A percentile compares a stretch with the other conserved stretches of the same genome.
These are phyloP conservation scores for Rana temporaria DNA, from an alignment of 2,113 vertebrate genomes.

Conservation along the genomic window DNA sequence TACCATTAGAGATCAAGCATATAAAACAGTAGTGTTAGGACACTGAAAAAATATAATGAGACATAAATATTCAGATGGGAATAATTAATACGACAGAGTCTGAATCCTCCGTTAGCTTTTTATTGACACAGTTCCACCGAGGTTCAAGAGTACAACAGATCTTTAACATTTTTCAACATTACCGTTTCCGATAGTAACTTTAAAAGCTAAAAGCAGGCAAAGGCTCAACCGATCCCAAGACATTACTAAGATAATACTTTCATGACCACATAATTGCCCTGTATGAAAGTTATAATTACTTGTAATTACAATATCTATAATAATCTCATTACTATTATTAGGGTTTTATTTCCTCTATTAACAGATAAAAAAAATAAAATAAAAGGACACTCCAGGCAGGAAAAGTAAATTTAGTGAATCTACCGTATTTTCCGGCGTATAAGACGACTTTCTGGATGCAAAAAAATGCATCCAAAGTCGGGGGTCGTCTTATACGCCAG, in stretches of 20 bases:
- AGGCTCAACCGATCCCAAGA: neutral
- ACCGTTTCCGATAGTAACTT: constrained; percentile 22
- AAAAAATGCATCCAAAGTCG: too few relatives aligned
- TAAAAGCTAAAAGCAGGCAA: constrained; percentile 18
- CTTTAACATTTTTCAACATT: constrained; percentile 32
- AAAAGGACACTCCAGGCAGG: too few relatives aligned
- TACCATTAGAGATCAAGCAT: constrained; percentile 40
- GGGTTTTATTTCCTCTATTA: constrained; percentile 12
- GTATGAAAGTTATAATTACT: constrained; percentile 38
- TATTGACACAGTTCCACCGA: constrained; percentile 48
- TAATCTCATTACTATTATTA: constrained; percentile 41
- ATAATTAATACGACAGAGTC: constrained; percentile 50
- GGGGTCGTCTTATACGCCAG: too few relatives aligned
- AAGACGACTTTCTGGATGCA: too few relatives aligned
- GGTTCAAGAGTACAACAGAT: constrained; percentile 40
- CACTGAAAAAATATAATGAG: constrained; percentile 52
- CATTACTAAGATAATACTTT: constrained; percentile 21
- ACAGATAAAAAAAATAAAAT: neutral
- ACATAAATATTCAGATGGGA: constrained; percentile 52
- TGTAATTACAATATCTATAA: constrained; percentile 27
- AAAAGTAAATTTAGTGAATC: too few relatives aligned
- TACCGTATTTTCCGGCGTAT: too few relatives aligned
- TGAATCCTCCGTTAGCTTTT: constrained; percentile 22
- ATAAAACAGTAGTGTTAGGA: constrained; percentile 45
- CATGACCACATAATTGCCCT: constrained; percentile 34